Conservation (phyloP, 2,888 invertebrate genomes). For the Griposia aprilina region DNA sequence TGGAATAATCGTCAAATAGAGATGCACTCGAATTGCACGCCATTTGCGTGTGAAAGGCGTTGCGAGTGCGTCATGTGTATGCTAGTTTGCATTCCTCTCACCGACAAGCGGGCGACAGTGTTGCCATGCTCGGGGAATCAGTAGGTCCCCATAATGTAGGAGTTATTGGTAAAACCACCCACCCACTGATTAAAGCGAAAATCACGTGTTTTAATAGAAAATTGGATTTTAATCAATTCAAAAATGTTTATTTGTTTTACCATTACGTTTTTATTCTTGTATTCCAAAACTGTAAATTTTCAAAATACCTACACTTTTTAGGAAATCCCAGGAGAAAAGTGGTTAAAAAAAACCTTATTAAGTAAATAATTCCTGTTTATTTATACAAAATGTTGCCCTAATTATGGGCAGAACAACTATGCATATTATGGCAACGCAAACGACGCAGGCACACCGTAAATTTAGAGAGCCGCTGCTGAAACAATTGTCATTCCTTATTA, state of each 20-base stretch:
- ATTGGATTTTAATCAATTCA: neutral
- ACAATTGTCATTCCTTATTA: constrained; percentile 85
- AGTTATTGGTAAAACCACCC: neutral
- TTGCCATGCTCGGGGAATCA: constrained; percentile 38
- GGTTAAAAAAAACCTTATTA: neutral
- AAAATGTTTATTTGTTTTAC: no score
- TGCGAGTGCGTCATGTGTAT: constrained; percentile 56
- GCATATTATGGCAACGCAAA: constrained; percentile 42
- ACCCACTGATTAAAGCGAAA: neutral
- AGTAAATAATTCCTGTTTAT: no score
- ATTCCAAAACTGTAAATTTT: neutral
- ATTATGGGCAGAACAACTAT: neutral
- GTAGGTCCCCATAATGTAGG: neutral
- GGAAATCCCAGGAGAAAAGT: neutral
- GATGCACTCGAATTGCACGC: constrained; percentile 68
- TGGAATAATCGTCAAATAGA: constrained; percentile 59
- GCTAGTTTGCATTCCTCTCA: constrained; percentile 86
- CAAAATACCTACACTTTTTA: no score
- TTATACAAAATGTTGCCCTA: neutral
- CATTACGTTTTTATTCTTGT: neutral
- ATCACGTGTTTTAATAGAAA: neutral
- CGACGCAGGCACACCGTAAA: constrained; percentile 68
- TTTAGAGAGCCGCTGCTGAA: constrained; percentile 81
- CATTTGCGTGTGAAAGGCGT: constrained; percentile 80
- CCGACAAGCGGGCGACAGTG: constrained; percentile 59